Base-by-base conservation (phyloP, 2,113 vertebrate species). In the Lutjanus erythropterus region DNA sequence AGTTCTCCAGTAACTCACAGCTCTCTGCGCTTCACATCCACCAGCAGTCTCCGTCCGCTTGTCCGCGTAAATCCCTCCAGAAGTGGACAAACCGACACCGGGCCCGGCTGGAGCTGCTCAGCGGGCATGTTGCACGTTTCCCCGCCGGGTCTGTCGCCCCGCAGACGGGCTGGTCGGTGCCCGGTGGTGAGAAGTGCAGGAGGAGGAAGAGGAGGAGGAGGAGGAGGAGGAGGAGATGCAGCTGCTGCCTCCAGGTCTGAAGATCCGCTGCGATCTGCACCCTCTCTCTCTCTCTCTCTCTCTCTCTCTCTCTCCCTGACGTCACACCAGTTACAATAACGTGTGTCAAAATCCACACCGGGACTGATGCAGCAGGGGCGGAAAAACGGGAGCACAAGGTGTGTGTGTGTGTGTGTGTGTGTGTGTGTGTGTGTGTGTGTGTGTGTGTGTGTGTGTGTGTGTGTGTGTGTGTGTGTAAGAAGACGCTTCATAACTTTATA, bases 1-100 rank as follows among this genome's bases (percentile, higher is more conserved):
- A 84, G 52, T 87, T 81, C 68, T 15, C 59, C 78, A 68, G 67
- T 81, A 47, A 73, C 75, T 88, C 41, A 86, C 14, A 85, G 66
- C 75, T 70, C 78, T 55, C 41, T 61, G 76, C 75, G 78, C 75
- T 11, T 39, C 35, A 42, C 39, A 6, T 86, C 61, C 79, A 68
- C 14, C 66, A 19, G 31, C 6, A 70, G 16, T 72, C 80, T 46
- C 52, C 25, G 61, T 53, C 72, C 53, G 67, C 65, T 55, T 19
- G 21, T 67, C 56, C 56, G 64, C 64, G 52, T 83, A 81, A 89
- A 84, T 84, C 78, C 83, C 29, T 0, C 23, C 56, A 61, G 41
- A 78, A 46, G 50, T 79, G 31, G 50, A 44, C 33, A 12, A 69
- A 81, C 46, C 60, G 42, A 73, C 58, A 61, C 50, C 46, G 56